phyloP scores from a whole-genome alignment of 2,888 invertebrate species.

The Morpho deidamia region DNA sequence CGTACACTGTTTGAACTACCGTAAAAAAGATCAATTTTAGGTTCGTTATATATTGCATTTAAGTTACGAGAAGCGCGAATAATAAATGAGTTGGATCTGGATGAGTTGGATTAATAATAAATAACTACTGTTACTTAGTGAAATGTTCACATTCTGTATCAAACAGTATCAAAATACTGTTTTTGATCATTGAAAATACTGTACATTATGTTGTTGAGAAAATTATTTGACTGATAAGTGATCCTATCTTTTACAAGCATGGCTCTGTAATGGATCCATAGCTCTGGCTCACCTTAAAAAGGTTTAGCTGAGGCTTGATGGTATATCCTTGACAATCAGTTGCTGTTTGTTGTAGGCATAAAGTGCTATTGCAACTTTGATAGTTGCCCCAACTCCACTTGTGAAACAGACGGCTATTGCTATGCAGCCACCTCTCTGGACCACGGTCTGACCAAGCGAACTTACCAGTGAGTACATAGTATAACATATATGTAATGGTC shows the following conservation, averaged over 20 bases:
- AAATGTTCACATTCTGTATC: too few species aligned
- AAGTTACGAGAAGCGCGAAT: too few species aligned
- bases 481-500: background rate
- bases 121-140: too few species aligned
- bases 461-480: slow-evolving; percentile 84
- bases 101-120: too few species aligned
- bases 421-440: slow-evolving; percentile 86
- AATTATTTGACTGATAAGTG: background rate
- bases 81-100: too few species aligned
- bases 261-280: background rate
- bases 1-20: too few species aligned
- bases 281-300: background rate
- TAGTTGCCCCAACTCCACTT: slow-evolving; percentile 85
- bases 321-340: background rate
- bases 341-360: slow-evolving; percentile 47
- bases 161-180: too few species aligned
- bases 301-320: background rate
- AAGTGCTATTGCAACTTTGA: slow-evolving; percentile 94
- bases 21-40: too few species aligned
- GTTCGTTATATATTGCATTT: too few species aligned
- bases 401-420: slow-evolving; percentile 93
- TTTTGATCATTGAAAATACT: background rate
- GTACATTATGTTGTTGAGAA: background rate
- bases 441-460: slow-evolving; percentile 80
- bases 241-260: background rate